phyloP scores from a whole-genome alignment of 2,113 vertebrate genomes.

The Amphilophus citrinellus region DNA sequence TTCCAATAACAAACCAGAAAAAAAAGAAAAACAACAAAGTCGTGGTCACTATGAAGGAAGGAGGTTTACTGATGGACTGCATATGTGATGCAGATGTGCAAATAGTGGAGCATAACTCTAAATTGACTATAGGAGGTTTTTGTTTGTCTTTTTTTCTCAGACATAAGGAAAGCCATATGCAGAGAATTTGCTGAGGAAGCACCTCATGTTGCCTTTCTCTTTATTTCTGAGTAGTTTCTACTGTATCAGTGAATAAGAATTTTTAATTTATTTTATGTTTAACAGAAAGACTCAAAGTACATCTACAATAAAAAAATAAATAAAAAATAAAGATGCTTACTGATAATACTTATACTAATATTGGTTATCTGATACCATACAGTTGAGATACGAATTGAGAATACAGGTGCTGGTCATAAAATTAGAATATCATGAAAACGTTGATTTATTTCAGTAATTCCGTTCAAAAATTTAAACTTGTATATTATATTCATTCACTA shows the following conservation, averaged over 20 bases:
- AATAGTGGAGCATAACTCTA: neutral
- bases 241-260: no score
- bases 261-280: neutral
- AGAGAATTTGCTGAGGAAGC: neutral
- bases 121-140: neutral
- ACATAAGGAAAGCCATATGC: slow-evolving; percentile 14
- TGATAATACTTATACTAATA: neutral
- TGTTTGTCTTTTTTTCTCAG: neutral
- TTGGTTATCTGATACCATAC: neutral
- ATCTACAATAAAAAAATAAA: neutral
- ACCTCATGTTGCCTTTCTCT: neutral
- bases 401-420: no score
- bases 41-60: neutral
- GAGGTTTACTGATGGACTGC: neutral
- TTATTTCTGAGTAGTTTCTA: no score
- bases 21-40: neutral
- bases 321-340: neutral
- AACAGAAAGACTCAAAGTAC: neutral
- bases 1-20: neutral
- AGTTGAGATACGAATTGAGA: neutral
- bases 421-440: no score
- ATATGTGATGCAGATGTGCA: neutral
- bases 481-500: no score
- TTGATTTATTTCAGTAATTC: no score
- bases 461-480: no score